Percentiles rank a stretch among this genome's conserved stretches.
phyloP scores from a whole-genome alignment of 2,888 invertebrate genomes.

The Drosophila ochracea region DNA sequence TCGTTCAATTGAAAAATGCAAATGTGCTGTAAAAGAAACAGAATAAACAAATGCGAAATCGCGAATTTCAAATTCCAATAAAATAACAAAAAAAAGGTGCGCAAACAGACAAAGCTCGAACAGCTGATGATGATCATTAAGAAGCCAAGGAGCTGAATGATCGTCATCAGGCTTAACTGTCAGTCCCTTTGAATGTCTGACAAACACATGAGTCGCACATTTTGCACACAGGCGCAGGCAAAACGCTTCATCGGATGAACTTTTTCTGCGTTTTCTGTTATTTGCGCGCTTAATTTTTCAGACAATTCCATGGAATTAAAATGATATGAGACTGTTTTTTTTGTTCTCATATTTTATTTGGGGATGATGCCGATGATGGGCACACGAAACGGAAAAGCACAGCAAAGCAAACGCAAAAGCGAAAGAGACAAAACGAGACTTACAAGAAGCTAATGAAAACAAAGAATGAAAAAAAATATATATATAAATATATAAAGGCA shows the following conservation, averaged over 20 bases:
- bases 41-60: constrained; percentile 37
- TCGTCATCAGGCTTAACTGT: constrained; percentile 49
- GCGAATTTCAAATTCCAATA: constrained; percentile 40
- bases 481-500: constrained; percentile 34
- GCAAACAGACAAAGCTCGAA: constrained; percentile 22
- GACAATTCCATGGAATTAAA: constrained; percentile 79
- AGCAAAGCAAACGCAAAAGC: constrained; percentile 6
- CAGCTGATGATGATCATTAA: constrained; percentile 68
- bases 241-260: constrained; percentile 7
- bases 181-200: constrained; percentile 62
- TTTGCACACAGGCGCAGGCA: constrained; percentile 41
- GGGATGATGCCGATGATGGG: constrained; percentile 43
- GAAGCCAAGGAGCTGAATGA: constrained; percentile 3
- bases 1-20: constrained; percentile 41
- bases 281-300: constrained; percentile 66
- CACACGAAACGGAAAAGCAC: constrained; percentile 40
- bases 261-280: constrained; percentile 1
- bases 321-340: constrained; percentile 54
- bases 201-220: constrained; percentile 76
- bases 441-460: constrained; percentile 46
- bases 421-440: constrained; percentile 59
- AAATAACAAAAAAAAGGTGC: constrained; percentile 59
- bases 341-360: constrained; percentile 8
- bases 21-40: constrained; percentile 44
- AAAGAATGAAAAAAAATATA: not conserved